Evolutionary conservation across 30 jellyfish, hydroid and myxozoan genomes (phyloP).

Genomic region (Turritopsis rubra): DNA sequence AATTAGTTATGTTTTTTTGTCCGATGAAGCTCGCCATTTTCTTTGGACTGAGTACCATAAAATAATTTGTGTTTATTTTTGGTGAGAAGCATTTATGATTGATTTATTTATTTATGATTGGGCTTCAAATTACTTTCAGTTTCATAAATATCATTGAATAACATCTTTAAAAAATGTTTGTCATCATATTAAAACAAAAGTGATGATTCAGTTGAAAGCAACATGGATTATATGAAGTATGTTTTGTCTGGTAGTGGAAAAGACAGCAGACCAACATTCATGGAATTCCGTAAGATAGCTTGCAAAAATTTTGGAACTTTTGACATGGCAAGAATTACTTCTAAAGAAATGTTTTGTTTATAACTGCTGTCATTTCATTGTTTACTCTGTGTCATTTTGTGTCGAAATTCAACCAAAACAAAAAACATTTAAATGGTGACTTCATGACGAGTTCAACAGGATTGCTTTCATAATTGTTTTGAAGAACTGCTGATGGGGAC

Average conservation of each 20-base stretch:
- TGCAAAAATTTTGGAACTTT: not conserved
- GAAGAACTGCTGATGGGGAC: no score
- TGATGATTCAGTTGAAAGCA: not conserved
- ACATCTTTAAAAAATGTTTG: not conserved
- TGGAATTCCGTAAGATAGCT: not conserved
- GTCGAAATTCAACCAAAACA: no score
- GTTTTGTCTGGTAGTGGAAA: constrained; percentile 71
- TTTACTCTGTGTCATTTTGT: no score
- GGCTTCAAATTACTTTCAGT: not conserved
- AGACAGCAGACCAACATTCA: constrained; percentile 46
- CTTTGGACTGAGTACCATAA: no score
- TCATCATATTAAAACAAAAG: not conserved
- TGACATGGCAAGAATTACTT: not conserved
- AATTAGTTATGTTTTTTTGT: no score
- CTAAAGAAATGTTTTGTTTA: not conserved
- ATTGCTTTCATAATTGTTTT: no score
- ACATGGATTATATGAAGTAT: constrained; percentile 44
- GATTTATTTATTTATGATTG: not conserved
- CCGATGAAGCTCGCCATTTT: no score
- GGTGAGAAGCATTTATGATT: no score
- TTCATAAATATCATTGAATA: not conserved
- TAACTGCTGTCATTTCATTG: not conserved
- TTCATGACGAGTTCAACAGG: no score
- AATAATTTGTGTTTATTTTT: no score
- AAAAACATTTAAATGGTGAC: no score